A percentile compares a stretch with the other conserved stretches of the same genome.
Conservation (phyloP, 2,888 invertebrate species). For the Phengaris alcon region DNA sequence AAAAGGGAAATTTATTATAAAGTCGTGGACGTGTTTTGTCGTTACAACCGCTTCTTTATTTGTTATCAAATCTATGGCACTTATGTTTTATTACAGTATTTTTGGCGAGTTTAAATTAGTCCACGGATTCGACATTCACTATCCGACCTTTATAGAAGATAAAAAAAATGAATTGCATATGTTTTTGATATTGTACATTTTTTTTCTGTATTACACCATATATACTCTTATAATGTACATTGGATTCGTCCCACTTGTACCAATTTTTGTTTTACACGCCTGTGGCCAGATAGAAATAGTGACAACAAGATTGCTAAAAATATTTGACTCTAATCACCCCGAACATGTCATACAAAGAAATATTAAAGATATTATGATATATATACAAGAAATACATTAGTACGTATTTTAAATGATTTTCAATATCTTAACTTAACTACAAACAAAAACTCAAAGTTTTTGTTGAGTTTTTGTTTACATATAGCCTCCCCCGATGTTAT, state of each 20-base stretch:
- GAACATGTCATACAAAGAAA: slow-evolving; percentile 38
- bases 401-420: slow-evolving; percentile 31
- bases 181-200: slow-evolving; percentile 36
- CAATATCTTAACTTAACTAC: no score
- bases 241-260: slow-evolving; percentile 51
- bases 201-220: slow-evolving; percentile 36
- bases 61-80: slow-evolving; percentile 38
- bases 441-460: no score
- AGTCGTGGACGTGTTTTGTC: slow-evolving; percentile 44
- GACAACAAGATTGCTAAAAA: slow-evolving; percentile 40
- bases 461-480: no score
- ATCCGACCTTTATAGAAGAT: slow-evolving; percentile 45
- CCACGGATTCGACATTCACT: slow-evolving; percentile 44
- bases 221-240: slow-evolving; percentile 43
- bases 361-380: slow-evolving; percentile 42
- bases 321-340: slow-evolving; percentile 42
- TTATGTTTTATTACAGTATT: slow-evolving; percentile 42
- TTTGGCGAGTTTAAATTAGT: slow-evolving; percentile 42
- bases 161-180: slow-evolving; percentile 40
- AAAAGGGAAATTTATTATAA: slow-evolving; percentile 43
- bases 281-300: slow-evolving; percentile 55
- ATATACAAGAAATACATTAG: slow-evolving; percentile 47
- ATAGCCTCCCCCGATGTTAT: no score
- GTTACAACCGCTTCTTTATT: slow-evolving; percentile 30
- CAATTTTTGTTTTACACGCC: slow-evolving; percentile 53